Base-by-base conservation (phyloP, 2,888 invertebrate species). In the Iphiclides podalirius region DNA sequence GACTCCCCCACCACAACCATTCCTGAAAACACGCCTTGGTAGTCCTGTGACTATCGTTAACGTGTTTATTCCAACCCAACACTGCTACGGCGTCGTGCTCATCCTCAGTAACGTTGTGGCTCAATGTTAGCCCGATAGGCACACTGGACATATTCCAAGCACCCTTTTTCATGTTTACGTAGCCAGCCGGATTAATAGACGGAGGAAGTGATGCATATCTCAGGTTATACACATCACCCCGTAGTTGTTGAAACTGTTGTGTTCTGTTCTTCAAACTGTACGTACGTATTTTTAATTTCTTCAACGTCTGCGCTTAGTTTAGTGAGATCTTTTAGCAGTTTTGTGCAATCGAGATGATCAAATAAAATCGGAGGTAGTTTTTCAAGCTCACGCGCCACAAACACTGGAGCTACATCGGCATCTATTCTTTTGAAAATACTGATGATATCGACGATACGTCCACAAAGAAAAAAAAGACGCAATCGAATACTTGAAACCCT, bases 261-360 rank as follows among this genome's bases (percentile, higher is more conserved):
- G 11, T 17, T n/a, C n/a, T n/a, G n/a, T n/a, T n/a, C n/a, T n/a
- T n/a, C n/a, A n/a, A n/a, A n/a, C 3, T 40, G 44, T 1, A 17
- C 50, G 23, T 45, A 45, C 6, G 40, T 44, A 11, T 37, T 16
- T 37, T 42, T 49, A n/a, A 49, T 33, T 8, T 9, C 8, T 12
- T 44, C 15, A 4, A 50, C 35, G 11, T 50, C 40, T 9, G 31
- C 13, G 12, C 45, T 38, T 23, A 50, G 11, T 16, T 35, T 13
- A n/a, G 34, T 23, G 12, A 50, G 4, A 35, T 45, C 51, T 15
- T 44, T 50, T 11, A 44, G 26, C 9, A 44, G 14, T 28, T 43
- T 50, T 2, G 33, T 39, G 13, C 38, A 34, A 39, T 50, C 28
- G 20, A 17, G 41, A 37, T 17, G 31, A 13, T 35, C 36, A 26